Conservation (phyloP, 2,888 invertebrate genomes). For the Dimorphilus gyrociliatus region DNA sequence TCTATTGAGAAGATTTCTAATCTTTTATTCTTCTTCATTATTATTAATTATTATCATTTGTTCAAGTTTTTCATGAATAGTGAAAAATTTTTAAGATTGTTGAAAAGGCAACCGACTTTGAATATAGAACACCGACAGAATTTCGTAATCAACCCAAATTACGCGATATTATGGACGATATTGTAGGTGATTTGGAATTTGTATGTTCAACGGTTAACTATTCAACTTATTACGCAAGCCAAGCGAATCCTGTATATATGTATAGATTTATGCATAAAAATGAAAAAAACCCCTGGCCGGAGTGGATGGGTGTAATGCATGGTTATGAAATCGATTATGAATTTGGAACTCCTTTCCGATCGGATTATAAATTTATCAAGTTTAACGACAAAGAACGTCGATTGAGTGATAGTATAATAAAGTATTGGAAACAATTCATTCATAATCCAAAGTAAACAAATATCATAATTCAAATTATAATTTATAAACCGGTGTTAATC, state of each 20-base stretch:
- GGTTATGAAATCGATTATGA: constrained; percentile 29
- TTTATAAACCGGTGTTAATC: too few relatives aligned
- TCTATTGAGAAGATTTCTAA: too few relatives aligned
- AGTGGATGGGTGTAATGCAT: constrained; percentile 29
- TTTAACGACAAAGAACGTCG: too few relatives aligned
- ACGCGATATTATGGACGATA: constrained; percentile 72
- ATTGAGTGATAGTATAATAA: too few relatives aligned
- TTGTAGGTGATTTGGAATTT: constrained; percentile 86
- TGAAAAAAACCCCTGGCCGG: constrained; percentile 21
- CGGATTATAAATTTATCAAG: too few relatives aligned
- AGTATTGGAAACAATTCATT: too few relatives aligned
- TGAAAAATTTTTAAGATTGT: constrained; percentile 2
- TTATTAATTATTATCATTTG: background rate
- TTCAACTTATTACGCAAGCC: constrained; percentile 62
- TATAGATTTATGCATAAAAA: constrained; percentile 18
- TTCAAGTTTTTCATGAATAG: constrained; percentile 1
- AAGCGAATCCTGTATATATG: constrained; percentile 55
- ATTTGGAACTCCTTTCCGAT: constrained; percentile 26
- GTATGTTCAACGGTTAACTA: constrained; percentile 80
- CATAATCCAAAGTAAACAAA: too few relatives aligned
- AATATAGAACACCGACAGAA: constrained; percentile 8
- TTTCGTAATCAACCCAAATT: constrained; percentile 49
- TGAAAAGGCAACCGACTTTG: constrained; percentile 9
- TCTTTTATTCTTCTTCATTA: too few relatives aligned
- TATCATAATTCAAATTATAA: too few relatives aligned